Conservation (phyloP, 2,797 vertebrate genomes). For the Peromyscus eremicus region DNA sequence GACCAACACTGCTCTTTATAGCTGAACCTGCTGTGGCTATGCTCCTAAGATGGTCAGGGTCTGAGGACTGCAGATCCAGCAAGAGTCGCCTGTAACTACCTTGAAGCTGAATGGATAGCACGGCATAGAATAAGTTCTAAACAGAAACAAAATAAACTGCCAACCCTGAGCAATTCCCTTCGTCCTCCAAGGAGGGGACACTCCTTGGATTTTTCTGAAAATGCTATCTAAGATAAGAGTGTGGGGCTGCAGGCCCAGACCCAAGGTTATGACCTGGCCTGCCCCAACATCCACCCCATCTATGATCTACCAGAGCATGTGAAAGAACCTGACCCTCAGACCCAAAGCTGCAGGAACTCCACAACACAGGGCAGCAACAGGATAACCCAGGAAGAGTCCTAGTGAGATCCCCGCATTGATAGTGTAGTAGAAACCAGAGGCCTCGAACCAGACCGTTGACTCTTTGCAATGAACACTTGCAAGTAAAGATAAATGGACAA, state of each 20-base stretch:
- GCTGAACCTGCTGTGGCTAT: not conserved
- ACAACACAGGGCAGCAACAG: not conserved
- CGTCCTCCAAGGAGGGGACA: not conserved
- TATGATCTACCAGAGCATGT: not conserved
- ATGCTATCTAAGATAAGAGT: not conserved
- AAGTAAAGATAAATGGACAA: too few relatives aligned
- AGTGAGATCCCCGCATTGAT: not conserved
- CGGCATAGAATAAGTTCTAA: not conserved
- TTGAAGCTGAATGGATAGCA: not conserved
- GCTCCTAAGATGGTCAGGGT: not conserved
- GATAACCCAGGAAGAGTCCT: not conserved
- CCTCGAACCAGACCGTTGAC: not conserved
- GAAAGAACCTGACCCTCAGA: not conserved
- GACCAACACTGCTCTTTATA: not conserved
- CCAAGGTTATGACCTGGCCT: not conserved
- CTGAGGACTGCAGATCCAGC: not conserved
- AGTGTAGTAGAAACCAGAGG: not conserved
- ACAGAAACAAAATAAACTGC: conserved; percentile 31
- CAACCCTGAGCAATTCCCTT: not conserved
- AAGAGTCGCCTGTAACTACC: not conserved
- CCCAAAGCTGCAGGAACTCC: not conserved
- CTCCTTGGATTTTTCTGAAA: conserved; percentile 43
- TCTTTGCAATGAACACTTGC: not conserved
- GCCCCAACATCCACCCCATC: not conserved
- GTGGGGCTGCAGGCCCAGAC: not conserved